Evolutionary conservation across 1,140 invertebrate genomes (phyloP), one percentile per base, ranked within the genome.

Genomic region (Hermatobates lingyangjiaoensis): DNA sequence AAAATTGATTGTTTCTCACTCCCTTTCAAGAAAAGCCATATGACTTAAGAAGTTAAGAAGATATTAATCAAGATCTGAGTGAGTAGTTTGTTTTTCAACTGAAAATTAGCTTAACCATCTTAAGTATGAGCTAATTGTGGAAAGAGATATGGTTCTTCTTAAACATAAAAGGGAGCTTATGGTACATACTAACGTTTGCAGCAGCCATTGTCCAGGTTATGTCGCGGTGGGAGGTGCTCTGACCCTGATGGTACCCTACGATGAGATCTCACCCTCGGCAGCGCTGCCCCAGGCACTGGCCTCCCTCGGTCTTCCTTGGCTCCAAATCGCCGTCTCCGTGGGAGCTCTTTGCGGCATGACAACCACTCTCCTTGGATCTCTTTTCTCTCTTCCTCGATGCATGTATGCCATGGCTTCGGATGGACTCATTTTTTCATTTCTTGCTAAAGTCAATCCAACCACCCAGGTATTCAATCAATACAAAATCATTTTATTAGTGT

Each of bases 271-370:
- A 63, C 77, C 81, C 0, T 76, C 75, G 26, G 86, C 89, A 15
- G 85, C 88, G 3, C 68, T 93, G 45, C 84, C 89, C 0, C 82
- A 83, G 59, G 89, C 87, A 1, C 84, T 94, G 61, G 76, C 78
- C 0, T 68, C 73, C 5, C 69, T 80, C 15, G 75, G 80, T 20
- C 67, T 82, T 12, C 71, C 75, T 10, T 92, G 87, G 87, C 86
- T 87, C 0, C 88, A 87, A 67, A 87, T 87, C 60, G 73, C 84
- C 0, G 86, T 93, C 2, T 83, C 85, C 1, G 71, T 92, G 2
- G 89, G 89, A 7, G 87, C 89, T 0, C 69, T 93, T 1, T 85
- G 84, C 62, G 89, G 88, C 7, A 89, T 94, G 82, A 88, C 86
- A 0, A 85, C 82, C 0, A 87, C 85, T 0, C 67, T 91, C 0